Evolutionary conservation across 1,140 invertebrate species (phyloP), one percentile per base, ranked within the genome.

Genomic region (Battus philenor): DNA sequence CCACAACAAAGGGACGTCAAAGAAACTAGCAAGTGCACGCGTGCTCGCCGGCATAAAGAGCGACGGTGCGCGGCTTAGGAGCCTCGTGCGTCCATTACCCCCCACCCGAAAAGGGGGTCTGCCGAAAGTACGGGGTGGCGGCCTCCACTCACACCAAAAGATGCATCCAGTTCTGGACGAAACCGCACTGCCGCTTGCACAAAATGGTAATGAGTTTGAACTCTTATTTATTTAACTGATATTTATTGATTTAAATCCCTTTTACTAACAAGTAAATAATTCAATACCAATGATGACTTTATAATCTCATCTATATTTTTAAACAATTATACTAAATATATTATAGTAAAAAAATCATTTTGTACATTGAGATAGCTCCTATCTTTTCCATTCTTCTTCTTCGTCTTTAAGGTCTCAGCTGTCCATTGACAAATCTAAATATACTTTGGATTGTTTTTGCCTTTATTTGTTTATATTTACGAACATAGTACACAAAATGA

Each of bases 1-100:
- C 65, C 74, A 59, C 74, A 84, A 84, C 80, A 84, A 84, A 84
- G 75, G 71, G 72, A 76, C 68, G 71, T 75, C 80, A 82, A 84
- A 84, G 80, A 84, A 81, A 79, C 59, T 73, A 70, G 76, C 68
- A 75, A 79, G 77, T 75, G 78, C 70, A 82, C 80, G 80, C 80
- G 73, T 77, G 66, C 63, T 66, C 61, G 64, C 66, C 50, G 58
- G 63, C 68, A 80, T 78, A 79, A 76, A 79, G 77, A 76, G 67
- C 66, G 70, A 66, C 67, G 67, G 62, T 64, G 69, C 67, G 66
- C 63, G 63, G 71, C 72, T 61, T 68, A 72, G 62, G 68, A 78
- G 74, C 68, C 71, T 69, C 71, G 67, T 84, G 80, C 80, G 80
- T 84, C 80, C 80, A 81, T 81, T 75, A 75, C 69, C 58, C 59